phyloP scores from a whole-genome alignment of 2,113 vertebrate genomes.

The Hemibagrus wyckioides region DNA sequence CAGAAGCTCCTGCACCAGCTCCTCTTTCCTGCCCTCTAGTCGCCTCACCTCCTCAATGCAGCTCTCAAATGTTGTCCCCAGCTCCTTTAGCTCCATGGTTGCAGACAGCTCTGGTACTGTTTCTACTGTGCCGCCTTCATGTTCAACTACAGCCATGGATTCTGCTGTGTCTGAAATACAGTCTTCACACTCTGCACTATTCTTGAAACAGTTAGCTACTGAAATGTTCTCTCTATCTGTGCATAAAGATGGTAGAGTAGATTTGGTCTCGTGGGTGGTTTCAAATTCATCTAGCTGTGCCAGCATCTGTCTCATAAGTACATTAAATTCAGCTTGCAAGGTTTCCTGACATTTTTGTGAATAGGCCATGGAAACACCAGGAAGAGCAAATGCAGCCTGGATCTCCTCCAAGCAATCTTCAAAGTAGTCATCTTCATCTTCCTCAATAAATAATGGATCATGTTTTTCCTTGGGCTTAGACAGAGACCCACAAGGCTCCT shows the following conservation, averaged over 20 bases:
- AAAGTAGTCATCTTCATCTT: slow-evolving; percentile 57
- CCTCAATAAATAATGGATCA: slow-evolving; percentile 66
- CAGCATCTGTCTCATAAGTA: slow-evolving; percentile 54
- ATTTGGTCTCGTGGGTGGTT: slow-evolving; percentile 37
- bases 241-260: slow-evolving; percentile 33
- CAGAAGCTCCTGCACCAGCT: slow-evolving; percentile 80
- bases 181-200: neutral
- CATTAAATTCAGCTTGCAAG: slow-evolving; percentile 47
- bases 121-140: slow-evolving; percentile 32
- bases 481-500: slow-evolving; percentile 32
- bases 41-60: slow-evolving; percentile 82
- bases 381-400: slow-evolving; percentile 36
- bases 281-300: slow-evolving; percentile 51
- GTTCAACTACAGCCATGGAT: slow-evolving; percentile 7
- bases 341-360: slow-evolving; percentile 40
- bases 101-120: slow-evolving; percentile 3
- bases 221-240: slow-evolving; percentile 18
- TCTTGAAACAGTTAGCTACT: slow-evolving; percentile 16
- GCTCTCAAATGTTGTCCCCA: slow-evolving; percentile 64
- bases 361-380: slow-evolving; percentile 38
- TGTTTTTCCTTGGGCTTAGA: slow-evolving; percentile 22
- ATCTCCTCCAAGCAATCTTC: slow-evolving; percentile 58
- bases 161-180: slow-evolving; percentile 10
- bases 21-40: slow-evolving; percentile 78
- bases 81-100: slow-evolving; percentile 26